These are phyloP conservation scores for Coranthus polyacanthus DNA, from an alignment of 2,797 vertebrate genomes.

Conservation along the genomic window DNA sequence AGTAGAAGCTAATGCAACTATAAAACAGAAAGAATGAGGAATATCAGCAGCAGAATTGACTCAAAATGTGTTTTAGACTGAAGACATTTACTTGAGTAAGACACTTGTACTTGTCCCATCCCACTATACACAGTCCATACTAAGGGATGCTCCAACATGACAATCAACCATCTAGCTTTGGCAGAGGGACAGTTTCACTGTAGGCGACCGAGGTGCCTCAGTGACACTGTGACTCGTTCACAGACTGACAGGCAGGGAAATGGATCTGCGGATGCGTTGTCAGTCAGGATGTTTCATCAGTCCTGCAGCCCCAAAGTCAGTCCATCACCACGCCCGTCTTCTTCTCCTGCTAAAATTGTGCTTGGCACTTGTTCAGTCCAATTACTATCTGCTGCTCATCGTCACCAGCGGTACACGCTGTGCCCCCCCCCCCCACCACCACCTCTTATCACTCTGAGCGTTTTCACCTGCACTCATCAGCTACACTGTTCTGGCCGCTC, in stretches of 20 bases:
- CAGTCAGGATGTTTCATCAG: conserved; percentile 36
- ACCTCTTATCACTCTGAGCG: not conserved
- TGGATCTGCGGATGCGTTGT: conserved; percentile 43
- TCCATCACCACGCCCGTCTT: conserved; percentile 42
- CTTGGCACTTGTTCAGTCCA: conserved; percentile 70
- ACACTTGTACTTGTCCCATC: not conserved
- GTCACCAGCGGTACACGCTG: not conserved
- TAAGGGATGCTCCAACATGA: not conserved
- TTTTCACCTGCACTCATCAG: conserved; percentile 30
- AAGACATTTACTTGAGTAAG: not conserved
- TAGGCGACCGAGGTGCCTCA: conserved; percentile 28
- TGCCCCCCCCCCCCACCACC: not conserved
- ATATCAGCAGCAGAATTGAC: not conserved
- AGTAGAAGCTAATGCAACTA: too few relatives aligned
- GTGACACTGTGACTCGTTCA: conserved; percentile 26
- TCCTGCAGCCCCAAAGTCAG: not conserved
- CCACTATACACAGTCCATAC: not conserved
- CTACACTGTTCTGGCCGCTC: conserved; percentile 12
- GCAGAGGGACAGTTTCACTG: conserved; percentile 1
- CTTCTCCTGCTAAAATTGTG: conserved; percentile 22
- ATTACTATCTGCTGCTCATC: conserved; percentile 51
- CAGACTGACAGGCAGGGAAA: conserved; percentile 56
- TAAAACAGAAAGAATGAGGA: too few relatives aligned
- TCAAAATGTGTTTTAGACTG: not conserved
- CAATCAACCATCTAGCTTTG: conserved; percentile 18